A percentile compares a stretch with the other conserved stretches of the same genome.
phyloP scores from a whole-genome alignment of 2,888 invertebrate species.

The Ennomos erosarius region DNA sequence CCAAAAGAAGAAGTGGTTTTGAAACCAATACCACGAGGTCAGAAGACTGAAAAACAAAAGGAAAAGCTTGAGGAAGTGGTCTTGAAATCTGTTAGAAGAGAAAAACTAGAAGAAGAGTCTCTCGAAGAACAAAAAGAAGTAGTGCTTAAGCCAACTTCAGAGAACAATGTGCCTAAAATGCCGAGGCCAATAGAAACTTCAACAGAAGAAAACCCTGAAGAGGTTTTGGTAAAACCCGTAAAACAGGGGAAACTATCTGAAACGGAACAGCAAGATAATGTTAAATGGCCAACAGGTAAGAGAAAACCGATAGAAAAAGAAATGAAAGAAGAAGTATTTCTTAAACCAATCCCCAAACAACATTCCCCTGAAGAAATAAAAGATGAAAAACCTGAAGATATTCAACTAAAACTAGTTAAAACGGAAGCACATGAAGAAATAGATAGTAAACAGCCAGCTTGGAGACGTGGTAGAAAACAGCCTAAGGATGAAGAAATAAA shows the following conservation, averaged over 20 bases:
- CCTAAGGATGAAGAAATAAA: conserved; percentile 49
- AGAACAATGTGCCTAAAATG: conserved; percentile 55
- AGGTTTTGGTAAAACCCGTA: conserved; percentile 55
- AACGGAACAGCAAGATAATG: conserved; percentile 59
- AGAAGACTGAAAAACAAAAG: conserved; percentile 41
- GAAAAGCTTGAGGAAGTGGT: conserved; percentile 71
- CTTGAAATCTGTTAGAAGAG: conserved; percentile 64
- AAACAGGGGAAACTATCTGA: conserved; percentile 38
- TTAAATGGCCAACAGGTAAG: conserved; percentile 38
- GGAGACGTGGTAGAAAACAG: conserved; percentile 42
- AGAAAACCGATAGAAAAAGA: conserved; percentile 47
- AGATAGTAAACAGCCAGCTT: no score
- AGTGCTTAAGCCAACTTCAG: conserved; percentile 55
- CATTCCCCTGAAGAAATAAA: conserved; percentile 35
- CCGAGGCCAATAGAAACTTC: conserved; percentile 33
- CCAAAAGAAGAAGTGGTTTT: conserved; percentile 37
- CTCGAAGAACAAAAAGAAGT: conserved; percentile 47
- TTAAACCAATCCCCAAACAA: conserved; percentile 54
- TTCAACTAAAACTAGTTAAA: conserved; percentile 49
- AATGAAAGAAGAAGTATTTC: conserved; percentile 62
- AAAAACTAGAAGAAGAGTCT: conserved; percentile 56
- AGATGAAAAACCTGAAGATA: conserved; percentile 66
- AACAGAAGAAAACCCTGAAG: conserved; percentile 68
- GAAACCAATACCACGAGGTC: conserved; percentile 42
- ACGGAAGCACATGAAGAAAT: conserved; percentile 29